phyloP scores from a whole-genome alignment of 2,888 invertebrate genomes.

The Andrena marginata region DNA sequence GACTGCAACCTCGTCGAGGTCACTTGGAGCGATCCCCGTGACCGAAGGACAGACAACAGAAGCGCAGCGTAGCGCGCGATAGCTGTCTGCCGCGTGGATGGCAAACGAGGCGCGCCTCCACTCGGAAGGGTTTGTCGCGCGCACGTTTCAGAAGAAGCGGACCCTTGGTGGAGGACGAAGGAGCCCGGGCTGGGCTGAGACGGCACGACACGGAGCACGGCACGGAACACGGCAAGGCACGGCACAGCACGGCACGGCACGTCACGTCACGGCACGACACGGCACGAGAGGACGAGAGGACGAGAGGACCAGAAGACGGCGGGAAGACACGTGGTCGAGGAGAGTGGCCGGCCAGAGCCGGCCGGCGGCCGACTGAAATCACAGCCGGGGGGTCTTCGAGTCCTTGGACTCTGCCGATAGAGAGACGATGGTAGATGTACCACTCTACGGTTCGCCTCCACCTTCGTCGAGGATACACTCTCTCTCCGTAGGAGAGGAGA shows the following conservation, averaged over 20 bases:
- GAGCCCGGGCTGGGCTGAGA: neutral
- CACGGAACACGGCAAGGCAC: neutral
- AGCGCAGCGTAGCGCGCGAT: neutral
- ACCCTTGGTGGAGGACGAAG: conserved; percentile 13
- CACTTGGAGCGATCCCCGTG: neutral
- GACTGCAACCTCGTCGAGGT: conserved; percentile 3
- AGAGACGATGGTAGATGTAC: conserved; percentile 82
- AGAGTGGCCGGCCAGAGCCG: conserved; percentile 84
- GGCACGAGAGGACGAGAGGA: conserved; percentile 9
- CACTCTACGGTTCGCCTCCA: conserved; percentile 82
- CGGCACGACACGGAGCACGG: conserved; percentile 15
- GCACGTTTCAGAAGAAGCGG: neutral
- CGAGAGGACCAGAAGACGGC: conserved; percentile 5
- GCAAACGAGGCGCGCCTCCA: neutral
- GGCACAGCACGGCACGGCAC: conserved; percentile 11
- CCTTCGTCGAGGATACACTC: conserved; percentile 78
- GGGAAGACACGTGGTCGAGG: conserved; percentile 66
- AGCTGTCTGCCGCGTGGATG: neutral
- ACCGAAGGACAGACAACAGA: neutral
- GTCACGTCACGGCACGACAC: conserved; percentile 14
- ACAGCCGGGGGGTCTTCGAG: conserved; percentile 81
- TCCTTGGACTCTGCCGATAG: conserved; percentile 83
- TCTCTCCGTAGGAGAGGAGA: conserved; percentile 72
- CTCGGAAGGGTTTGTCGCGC: conserved; percentile 10
- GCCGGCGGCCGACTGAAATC: conserved; percentile 85